A percentile compares a stretch with the other conserved stretches of the same genome.
Evolutionary conservation across 2,113 vertebrate genomes (phyloP).

Genomic region (Leucoraja erinaceus): DNA sequence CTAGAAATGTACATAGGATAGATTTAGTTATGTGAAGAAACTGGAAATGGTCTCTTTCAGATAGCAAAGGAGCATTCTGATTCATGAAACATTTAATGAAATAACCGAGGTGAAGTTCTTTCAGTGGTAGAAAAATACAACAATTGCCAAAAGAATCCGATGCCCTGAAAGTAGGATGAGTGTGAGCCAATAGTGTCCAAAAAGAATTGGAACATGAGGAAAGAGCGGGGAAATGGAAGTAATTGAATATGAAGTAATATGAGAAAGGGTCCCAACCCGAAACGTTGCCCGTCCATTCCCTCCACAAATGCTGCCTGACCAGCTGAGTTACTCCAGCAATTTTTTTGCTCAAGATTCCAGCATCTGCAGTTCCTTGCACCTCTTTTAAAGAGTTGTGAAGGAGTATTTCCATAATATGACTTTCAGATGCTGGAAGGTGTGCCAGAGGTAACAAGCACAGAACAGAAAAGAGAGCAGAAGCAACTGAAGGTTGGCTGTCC

Average conservation of each 20-base stretch:
- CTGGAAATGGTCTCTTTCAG: neutral
- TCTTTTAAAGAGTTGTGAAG: neutral
- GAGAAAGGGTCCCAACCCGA: too few species aligned
- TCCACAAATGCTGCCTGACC: too few species aligned
- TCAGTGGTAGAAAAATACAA: neutral
- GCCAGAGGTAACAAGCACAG: too few species aligned
- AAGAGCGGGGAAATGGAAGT: neutral
- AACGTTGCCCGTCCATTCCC: too few species aligned
- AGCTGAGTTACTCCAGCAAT: too few species aligned
- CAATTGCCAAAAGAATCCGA: neutral
- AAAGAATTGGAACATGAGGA: neutral
- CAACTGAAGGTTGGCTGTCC: too few species aligned
- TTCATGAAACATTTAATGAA: neutral
- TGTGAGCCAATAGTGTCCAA: neutral
- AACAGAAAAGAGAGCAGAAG: too few species aligned
- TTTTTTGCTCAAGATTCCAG: too few species aligned
- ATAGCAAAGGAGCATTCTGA: neutral
- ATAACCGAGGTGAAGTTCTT: neutral
- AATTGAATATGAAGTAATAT: neutral
- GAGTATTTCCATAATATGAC: neutral
- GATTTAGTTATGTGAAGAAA: neutral
- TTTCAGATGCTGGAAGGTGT: too few species aligned
- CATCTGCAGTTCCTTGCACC: too few species aligned
- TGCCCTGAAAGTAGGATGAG: neutral
- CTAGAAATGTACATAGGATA: neutral